Conservation (phyloP, 2,888 invertebrate species). For the Heliconius hortense region DNA sequence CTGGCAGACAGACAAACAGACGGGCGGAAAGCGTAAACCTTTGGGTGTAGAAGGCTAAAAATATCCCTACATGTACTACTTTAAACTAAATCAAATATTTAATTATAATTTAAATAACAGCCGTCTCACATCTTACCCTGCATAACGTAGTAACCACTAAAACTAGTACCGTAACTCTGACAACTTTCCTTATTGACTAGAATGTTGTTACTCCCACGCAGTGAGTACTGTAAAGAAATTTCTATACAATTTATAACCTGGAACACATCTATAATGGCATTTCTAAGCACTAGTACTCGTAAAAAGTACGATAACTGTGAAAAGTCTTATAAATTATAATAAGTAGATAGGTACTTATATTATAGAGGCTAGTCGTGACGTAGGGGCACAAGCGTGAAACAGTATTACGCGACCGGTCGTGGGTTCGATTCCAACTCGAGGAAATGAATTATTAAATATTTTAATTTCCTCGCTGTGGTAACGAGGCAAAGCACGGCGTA, state of each 20-base stretch:
- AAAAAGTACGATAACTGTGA: neutral
- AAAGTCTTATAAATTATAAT: neutral
- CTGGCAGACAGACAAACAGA: too few species aligned
- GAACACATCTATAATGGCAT: slow-evolving; percentile 7
- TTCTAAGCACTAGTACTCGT: neutral
- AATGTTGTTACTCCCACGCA: slow-evolving; percentile 17
- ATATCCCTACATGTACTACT: neutral
- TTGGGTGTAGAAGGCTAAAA: too few species aligned
- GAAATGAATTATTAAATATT: neutral
- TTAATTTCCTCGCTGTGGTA: neutral
- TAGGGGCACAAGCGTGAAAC: too few species aligned
- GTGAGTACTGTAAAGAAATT: slow-evolving; percentile 13
- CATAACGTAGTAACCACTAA: neutral
- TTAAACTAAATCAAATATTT: neutral
- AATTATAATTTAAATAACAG: slow-evolving; percentile 1
- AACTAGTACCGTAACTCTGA: slow-evolving; percentile 15
- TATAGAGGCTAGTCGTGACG: too few species aligned
- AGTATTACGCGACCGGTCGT: too few species aligned
- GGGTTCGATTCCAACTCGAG: neutral
- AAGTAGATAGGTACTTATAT: neutral
- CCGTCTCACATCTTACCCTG: neutral
- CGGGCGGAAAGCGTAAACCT: too few species aligned
- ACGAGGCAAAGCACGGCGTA: neutral
- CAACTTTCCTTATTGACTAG: slow-evolving; percentile 21
- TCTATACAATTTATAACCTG: slow-evolving; percentile 11